Conservation (phyloP, 2,888 invertebrate genomes). For the Sinelater perroti region DNA sequence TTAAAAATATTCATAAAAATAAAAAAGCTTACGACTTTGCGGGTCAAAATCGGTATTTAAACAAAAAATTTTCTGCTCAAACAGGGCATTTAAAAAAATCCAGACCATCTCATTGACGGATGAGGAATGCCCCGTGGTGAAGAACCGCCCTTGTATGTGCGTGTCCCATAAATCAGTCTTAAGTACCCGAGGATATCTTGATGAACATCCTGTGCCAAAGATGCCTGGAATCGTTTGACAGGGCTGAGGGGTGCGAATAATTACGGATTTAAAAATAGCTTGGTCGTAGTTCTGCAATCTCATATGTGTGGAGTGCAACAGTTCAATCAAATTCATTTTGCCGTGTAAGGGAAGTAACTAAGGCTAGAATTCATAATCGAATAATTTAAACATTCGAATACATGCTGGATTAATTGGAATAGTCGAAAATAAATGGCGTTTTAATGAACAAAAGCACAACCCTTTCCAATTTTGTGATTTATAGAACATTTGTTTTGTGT, state of each 20-base stretch:
- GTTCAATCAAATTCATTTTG: background rate
- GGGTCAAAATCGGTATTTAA: no score
- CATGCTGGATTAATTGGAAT: no score
- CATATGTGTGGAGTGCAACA: no score
- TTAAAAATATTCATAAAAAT: no score
- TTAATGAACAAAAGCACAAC: background rate
- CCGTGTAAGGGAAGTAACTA: no score
- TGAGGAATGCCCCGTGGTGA: constrained; percentile 8
- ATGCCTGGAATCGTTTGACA: background rate
- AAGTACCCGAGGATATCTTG: constrained; percentile 4
- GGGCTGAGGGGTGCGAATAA: background rate
- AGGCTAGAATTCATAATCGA: no score
- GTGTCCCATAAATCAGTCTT: constrained; percentile 14
- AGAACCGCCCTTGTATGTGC: constrained; percentile 5
- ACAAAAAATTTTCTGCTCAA: no score
- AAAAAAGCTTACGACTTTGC: no score
- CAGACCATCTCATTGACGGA: constrained; percentile 1
- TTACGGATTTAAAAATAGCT: background rate
- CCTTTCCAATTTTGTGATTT: background rate
- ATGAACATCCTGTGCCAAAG: constrained; percentile 9
- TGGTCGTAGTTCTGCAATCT: no score
- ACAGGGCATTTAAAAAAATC: background rate
- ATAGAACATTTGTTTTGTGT: no score
- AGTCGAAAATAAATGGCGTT: no score
- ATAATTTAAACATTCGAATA: no score